Percentiles rank a stretch among this genome's conserved stretches.
These are phyloP conservation scores for Octodon degus DNA, from an alignment of 2,113 vertebrate species.

Conservation along the genomic window DNA sequence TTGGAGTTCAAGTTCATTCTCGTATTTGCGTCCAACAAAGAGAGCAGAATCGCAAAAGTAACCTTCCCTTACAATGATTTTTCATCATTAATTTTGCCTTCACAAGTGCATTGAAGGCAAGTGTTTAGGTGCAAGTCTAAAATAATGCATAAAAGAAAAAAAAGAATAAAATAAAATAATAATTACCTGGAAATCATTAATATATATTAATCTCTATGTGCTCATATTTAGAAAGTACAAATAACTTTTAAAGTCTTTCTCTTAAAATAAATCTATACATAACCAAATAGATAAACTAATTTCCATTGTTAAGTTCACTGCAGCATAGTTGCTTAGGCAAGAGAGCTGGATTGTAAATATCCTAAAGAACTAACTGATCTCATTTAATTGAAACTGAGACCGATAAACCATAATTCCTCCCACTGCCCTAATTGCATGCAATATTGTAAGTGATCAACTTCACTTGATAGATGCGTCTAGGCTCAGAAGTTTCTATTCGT, in stretches of 20 bases:
- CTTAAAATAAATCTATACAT: not conserved
- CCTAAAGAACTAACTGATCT: slow-evolving; percentile 74
- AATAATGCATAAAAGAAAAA: not conserved
- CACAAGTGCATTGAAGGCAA: slow-evolving; percentile 59
- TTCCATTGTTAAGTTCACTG: slow-evolving; percentile 28
- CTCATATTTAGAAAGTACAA: slow-evolving; percentile 37
- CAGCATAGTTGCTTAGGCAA: slow-evolving; percentile 58
- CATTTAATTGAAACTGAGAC: slow-evolving; percentile 76
- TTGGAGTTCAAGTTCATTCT: slow-evolving; percentile 23
- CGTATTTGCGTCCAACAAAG: not conserved
- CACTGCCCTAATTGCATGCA: slow-evolving; percentile 11
- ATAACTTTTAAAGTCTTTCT: slow-evolving; percentile 49
- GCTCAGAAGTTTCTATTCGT: slow-evolving; percentile 55
- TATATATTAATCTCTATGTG: not conserved
- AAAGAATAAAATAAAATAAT: slow-evolving; percentile 30
- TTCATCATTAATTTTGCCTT: slow-evolving; percentile 62
- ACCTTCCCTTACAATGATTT: slow-evolving; percentile 29
- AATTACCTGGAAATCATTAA: slow-evolving; percentile 44
- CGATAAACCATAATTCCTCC: slow-evolving; percentile 42
- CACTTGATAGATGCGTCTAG: slow-evolving; percentile 61
- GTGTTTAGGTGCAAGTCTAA: slow-evolving; percentile 49
- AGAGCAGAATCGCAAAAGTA: slow-evolving; percentile 35
- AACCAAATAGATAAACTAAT: slow-evolving; percentile 3
- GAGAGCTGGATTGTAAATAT: slow-evolving; percentile 50
- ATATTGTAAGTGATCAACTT: slow-evolving; percentile 4